These are phyloP conservation scores for Drosophila baimaii DNA, from an alignment of 1,140 invertebrate species.

Conservation along the genomic window DNA sequence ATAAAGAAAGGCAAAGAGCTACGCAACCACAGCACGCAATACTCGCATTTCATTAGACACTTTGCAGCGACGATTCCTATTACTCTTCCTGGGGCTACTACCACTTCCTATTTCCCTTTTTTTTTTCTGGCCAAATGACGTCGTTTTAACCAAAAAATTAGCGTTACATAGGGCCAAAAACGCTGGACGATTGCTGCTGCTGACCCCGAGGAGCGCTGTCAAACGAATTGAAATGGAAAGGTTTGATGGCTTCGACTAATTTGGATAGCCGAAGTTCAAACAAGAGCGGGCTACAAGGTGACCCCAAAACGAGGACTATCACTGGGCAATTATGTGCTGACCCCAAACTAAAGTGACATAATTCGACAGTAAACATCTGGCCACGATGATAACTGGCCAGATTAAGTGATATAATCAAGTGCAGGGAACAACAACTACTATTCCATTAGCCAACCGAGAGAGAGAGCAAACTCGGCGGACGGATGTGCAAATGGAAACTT, in stretches of 20 bases:
- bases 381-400: slow-evolving; percentile 10
- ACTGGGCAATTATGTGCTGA: slow-evolving; percentile 5
- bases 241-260: slow-evolving; percentile 5
- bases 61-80: slow-evolving; percentile 80
- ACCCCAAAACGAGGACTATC: no score
- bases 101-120: slow-evolving; percentile 13
- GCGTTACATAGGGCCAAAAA: slow-evolving; percentile 38
- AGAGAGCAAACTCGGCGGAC: slow-evolving; percentile 23
- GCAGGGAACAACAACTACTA: slow-evolving; percentile 20
- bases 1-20: slow-evolving; percentile 57
- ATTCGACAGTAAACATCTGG: slow-evolving; percentile 25
- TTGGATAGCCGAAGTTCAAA: not conserved
- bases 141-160: slow-evolving; percentile 49
- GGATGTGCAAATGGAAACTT: slow-evolving; percentile 66
- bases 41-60: slow-evolving; percentile 83
- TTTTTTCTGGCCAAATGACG: slow-evolving; percentile 41
- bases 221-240: slow-evolving; percentile 24
- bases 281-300: slow-evolving; percentile 20
- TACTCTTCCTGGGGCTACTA: slow-evolving; percentile 65
- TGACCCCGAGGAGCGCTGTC: slow-evolving; percentile 4
- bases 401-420: slow-evolving; percentile 51
- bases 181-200: not conserved
- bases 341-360: slow-evolving; percentile 9
- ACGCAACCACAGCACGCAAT: slow-evolving; percentile 81
- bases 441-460: slow-evolving; percentile 39